phyloP scores from a whole-genome alignment of 1,140 invertebrate species.

The Platorchestia sp. region DNA sequence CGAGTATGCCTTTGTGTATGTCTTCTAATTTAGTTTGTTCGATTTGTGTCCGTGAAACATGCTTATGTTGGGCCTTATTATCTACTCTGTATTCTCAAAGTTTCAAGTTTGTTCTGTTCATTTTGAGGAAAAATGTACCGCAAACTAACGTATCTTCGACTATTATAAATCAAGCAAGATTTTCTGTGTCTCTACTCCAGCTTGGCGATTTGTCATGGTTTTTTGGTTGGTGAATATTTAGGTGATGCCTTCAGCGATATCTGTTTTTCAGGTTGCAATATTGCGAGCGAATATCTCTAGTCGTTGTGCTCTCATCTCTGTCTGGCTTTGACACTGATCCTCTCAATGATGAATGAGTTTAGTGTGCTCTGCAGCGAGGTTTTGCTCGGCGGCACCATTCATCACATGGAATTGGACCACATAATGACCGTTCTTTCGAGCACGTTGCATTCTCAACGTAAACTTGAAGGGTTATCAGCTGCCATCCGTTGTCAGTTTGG shows the following conservation, averaged over 20 bases:
- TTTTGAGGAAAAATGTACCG: background rate
- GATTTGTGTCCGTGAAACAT: background rate
- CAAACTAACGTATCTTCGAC: too few species aligned
- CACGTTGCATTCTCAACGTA: background rate
- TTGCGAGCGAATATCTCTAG: background rate
- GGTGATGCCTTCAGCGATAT: background rate
- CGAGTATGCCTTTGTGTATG: background rate
- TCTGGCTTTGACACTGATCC: background rate
- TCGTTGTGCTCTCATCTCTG: background rate
- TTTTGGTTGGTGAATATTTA: background rate
- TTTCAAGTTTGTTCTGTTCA: background rate
- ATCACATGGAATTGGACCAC: background rate
- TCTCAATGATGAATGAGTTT: background rate
- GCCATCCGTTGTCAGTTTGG: background rate
- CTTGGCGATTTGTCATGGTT: background rate
- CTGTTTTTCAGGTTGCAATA: background rate
- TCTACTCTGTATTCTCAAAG: background rate
- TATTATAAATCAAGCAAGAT: too few species aligned
- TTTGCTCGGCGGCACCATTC: background rate
- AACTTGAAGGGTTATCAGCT: background rate
- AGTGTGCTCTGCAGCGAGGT: background rate
- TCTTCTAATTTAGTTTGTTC: background rate
- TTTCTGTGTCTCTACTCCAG: background rate
- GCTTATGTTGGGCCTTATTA: background rate
- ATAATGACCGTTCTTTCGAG: background rate